These are phyloP conservation scores for Sinocyclocheilus maitianheensis DNA, from an alignment of 2,113 vertebrate genomes.

Conservation along the genomic window DNA sequence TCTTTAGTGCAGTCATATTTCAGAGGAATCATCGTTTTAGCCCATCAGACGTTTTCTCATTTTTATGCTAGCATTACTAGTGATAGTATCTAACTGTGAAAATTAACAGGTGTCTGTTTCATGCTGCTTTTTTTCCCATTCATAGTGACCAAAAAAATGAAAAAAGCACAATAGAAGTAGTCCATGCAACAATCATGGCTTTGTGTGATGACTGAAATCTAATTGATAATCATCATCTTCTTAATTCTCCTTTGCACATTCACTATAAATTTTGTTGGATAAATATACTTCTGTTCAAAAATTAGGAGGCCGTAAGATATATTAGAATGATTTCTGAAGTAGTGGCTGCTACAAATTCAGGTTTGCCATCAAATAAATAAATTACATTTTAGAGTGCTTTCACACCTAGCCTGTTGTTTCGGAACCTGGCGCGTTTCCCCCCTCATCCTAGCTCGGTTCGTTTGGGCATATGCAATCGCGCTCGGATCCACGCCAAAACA, in stretches of 20 bases:
- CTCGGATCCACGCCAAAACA: no score
- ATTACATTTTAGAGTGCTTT: neutral
- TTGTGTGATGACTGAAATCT: slow-evolving; percentile 3
- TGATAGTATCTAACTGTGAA: neutral
- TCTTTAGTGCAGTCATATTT: neutral
- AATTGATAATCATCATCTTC: neutral
- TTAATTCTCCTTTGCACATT: neutral
- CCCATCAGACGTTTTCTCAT: neutral
- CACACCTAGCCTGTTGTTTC: no score
- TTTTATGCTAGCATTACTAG: neutral
- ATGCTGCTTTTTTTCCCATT: neutral
- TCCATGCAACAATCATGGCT: neutral
- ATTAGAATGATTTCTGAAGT: neutral
- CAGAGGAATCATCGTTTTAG: neutral
- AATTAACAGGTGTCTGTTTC: neutral
- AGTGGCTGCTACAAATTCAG: neutral
- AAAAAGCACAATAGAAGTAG: neutral
- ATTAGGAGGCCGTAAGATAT: neutral
- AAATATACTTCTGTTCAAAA: neutral
- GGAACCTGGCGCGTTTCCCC: no score
- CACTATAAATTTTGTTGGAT: neutral
- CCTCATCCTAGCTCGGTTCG: no score
- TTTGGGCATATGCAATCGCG: no score
- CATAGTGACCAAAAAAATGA: neutral
- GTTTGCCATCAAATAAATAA: neutral